Evolutionary conservation across 2,797 vertebrate genomes (phyloP).

Genomic region (Tachyglossus aculeatus): DNA sequence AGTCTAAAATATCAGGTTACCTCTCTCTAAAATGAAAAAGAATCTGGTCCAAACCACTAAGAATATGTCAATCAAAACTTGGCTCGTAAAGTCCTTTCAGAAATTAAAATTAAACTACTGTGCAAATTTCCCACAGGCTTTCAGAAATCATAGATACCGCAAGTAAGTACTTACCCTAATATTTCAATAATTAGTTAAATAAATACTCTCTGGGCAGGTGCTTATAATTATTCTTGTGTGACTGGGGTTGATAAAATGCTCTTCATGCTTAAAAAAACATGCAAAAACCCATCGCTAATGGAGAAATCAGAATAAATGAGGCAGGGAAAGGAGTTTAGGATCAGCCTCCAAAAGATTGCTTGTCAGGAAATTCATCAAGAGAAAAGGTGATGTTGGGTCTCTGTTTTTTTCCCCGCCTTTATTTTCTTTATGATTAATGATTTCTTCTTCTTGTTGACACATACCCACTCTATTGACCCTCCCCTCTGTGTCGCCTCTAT

Average conservation of each 20-base stretch:
- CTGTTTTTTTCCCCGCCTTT: too few species aligned
- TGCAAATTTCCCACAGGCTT: background rate
- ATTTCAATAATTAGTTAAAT: background rate
- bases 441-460: too few species aligned
- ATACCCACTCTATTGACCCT: too few species aligned
- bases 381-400: background rate
- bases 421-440: too few species aligned
- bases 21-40: background rate
- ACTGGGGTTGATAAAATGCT: background rate
- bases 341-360: background rate
- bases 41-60: background rate
- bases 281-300: background rate
- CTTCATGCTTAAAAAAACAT: background rate
- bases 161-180: background rate
- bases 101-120: background rate
- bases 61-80: background rate
- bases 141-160: background rate
- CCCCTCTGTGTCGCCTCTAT: too few species aligned
- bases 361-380: background rate
- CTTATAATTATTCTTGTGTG: background rate
- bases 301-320: background rate
- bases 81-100: background rate
- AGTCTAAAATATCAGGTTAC: background rate
- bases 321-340: too few species aligned
- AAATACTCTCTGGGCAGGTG: background rate